Evolutionary conservation across 2,888 invertebrate species (phyloP).

Genomic region (Agrilus biguttatus): DNA sequence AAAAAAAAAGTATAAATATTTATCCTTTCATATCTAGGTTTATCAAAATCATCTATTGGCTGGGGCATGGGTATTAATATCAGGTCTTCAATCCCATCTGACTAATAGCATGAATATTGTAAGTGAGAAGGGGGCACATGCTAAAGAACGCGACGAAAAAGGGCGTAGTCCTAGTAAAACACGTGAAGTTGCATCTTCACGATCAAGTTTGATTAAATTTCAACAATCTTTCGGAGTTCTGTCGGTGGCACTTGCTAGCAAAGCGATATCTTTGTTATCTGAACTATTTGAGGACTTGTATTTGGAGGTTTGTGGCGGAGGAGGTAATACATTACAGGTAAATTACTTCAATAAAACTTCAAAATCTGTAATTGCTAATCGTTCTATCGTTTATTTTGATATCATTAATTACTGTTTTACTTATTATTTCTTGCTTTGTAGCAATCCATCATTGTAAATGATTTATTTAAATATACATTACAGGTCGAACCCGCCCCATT

Average conservation of each 20-base stretch:
- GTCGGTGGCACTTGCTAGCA: slow-evolving; percentile 77
- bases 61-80: slow-evolving; percentile 76
- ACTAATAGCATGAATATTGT: slow-evolving; percentile 42
- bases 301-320: slow-evolving; percentile 46
- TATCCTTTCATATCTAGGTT: slow-evolving; percentile 35
- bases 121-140: slow-evolving; percentile 28
- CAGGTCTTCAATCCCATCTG: slow-evolving; percentile 73
- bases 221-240: slow-evolving; percentile 82
- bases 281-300: slow-evolving; percentile 64
- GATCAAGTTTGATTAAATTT: slow-evolving; percentile 58
- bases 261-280: slow-evolving; percentile 63
- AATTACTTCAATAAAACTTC: background rate
- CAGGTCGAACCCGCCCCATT: slow-evolving; percentile 45
- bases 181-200: slow-evolving; percentile 37
- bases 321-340: slow-evolving; percentile 20
- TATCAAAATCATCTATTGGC: slow-evolving; percentile 82
- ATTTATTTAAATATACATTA: slow-evolving; percentile 4
- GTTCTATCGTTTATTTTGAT: too few relatives aligned
- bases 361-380: too few relatives aligned
- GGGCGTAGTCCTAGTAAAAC: slow-evolving; percentile 45
- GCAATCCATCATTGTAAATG: background rate
- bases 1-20: background rate
- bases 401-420: too few relatives aligned
- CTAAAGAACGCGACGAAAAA: slow-evolving; percentile 37
- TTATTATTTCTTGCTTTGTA: slow-evolving; percentile 1